These are phyloP conservation scores for Lerema accius DNA, from an alignment of 1,140 invertebrate species.

Conservation along the genomic window DNA sequence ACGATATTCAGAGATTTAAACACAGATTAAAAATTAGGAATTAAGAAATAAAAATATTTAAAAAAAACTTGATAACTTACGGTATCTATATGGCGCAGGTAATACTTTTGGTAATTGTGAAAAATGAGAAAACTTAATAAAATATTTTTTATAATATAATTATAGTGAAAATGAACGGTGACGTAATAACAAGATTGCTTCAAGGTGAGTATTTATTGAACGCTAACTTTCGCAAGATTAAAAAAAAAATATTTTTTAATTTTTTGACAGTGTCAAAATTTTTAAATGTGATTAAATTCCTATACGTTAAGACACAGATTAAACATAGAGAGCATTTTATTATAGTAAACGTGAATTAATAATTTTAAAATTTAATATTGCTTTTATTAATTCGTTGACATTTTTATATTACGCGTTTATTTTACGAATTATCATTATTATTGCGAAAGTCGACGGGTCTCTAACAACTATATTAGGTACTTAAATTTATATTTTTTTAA, in stretches of 20 bases:
- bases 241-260: not conserved
- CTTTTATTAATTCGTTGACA: conserved; percentile 74
- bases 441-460: conserved; percentile 21
- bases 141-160: not conserved
- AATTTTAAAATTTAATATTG: conserved; percentile 61
- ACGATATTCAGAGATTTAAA: conserved; percentile 44
- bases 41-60: conserved; percentile 1
- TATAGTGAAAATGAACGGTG: not conserved
- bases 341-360: conserved; percentile 27
- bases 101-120: conserved; percentile 22
- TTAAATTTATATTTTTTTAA: conserved; percentile 2
- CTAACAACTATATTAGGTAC: conserved; percentile 4
- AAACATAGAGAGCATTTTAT: conserved; percentile 51
- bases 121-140: conserved; percentile 7
- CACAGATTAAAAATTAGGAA: conserved; percentile 13
- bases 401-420: conserved; percentile 51
- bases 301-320: conserved; percentile 24
- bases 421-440: conserved; percentile 40
- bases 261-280: conserved; percentile 1
- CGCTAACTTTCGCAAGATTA: not conserved
- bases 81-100: conserved; percentile 7
- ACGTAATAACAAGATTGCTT: not conserved
- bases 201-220: conserved; percentile 18
- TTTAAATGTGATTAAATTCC: not conserved
- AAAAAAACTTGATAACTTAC: not conserved